Conservation (phyloP, 2,113 vertebrate genomes). For the Vidua macroura region DNA sequence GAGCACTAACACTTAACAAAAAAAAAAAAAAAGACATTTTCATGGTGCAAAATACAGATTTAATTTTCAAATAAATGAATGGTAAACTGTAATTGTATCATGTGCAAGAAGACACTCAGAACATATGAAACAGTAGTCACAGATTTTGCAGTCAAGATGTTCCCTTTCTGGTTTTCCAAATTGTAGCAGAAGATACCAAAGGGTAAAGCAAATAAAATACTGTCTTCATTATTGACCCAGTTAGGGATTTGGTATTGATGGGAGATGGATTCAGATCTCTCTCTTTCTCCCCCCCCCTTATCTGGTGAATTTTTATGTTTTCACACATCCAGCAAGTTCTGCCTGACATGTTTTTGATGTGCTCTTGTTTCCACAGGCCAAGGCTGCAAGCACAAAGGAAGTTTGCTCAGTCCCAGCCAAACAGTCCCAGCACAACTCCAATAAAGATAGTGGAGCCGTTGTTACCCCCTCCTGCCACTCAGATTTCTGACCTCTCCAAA, state of each 20-base stretch:
- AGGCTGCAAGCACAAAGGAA: conserved; percentile 99
- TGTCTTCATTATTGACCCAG: neutral
- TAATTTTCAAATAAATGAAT: conserved; percentile 30
- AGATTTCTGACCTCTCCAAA: conserved; percentile 95
- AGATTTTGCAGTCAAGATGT: conserved; percentile 49
- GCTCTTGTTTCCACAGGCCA: conserved; percentile 79
- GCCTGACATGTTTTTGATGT: neutral
- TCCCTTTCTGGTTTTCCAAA: conserved; percentile 18
- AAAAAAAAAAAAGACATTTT: neutral
- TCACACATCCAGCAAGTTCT: neutral
- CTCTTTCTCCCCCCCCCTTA: too few relatives aligned
- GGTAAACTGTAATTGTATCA: conserved; percentile 21
- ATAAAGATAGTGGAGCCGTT: conserved; percentile 91
- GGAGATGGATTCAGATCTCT: neutral
- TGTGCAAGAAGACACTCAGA: neutral
- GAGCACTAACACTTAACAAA: neutral
- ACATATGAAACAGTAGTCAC: conserved; percentile 8
- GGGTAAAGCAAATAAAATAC: conserved; percentile 1
- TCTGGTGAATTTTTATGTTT: neutral
- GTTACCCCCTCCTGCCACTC: conserved; percentile 85
- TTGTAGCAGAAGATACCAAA: neutral
- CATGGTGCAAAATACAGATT: conserved; percentile 6
- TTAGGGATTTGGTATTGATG: neutral
- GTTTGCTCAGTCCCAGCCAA: conserved; percentile 99
- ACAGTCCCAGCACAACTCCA: conserved; percentile 97